A percentile compares a stretch with the other conserved stretches of the same genome.
Evolutionary conservation across 2,888 invertebrate species (phyloP).

Genomic region (Leptinotarsa juncta): DNA sequence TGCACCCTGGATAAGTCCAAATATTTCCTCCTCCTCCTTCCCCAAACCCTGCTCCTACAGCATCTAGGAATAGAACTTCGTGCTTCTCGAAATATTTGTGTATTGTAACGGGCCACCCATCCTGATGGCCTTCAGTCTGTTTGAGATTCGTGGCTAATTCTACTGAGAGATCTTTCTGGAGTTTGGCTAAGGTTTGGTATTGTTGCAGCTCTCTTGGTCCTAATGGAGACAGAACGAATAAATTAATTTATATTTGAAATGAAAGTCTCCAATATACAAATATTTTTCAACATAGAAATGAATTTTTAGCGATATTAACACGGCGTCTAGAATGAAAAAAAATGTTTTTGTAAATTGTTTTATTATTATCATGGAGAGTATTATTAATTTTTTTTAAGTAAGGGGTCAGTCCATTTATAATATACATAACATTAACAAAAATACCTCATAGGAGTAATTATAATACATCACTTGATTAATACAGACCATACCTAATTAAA

Average conservation of each 20-base stretch:
- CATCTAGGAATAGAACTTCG: conserved; percentile 70
- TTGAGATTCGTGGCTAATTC: conserved; percentile 75
- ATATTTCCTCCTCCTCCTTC: conserved; percentile 71
- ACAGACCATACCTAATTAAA: too few species aligned
- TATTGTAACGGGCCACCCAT: conserved; percentile 73
- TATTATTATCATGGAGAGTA: too few species aligned
- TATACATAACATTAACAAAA: too few species aligned
- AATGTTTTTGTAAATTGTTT: too few species aligned
- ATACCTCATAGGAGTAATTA: too few species aligned
- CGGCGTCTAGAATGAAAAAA: too few species aligned
- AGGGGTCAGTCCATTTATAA: too few species aligned
- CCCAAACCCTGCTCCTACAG: conserved; percentile 69
- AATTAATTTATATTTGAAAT: background rate
- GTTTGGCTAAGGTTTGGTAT: conserved; percentile 68
- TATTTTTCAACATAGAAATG: too few species aligned
- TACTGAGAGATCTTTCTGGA: conserved; percentile 73
- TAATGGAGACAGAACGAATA: conserved; percentile 50
- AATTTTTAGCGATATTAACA: too few species aligned
- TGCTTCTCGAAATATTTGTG: conserved; percentile 70
- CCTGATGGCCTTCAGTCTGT: conserved; percentile 69
- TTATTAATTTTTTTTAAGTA: too few species aligned
- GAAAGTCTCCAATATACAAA: background rate
- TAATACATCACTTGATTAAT: too few species aligned
- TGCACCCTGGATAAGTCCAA: conserved; percentile 77
- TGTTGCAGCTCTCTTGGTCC: conserved; percentile 73